A percentile compares a stretch with the other conserved stretches of the same genome.
Evolutionary conservation across 2,113 vertebrate species (phyloP).

Genomic region (Carassius gibelio): DNA sequence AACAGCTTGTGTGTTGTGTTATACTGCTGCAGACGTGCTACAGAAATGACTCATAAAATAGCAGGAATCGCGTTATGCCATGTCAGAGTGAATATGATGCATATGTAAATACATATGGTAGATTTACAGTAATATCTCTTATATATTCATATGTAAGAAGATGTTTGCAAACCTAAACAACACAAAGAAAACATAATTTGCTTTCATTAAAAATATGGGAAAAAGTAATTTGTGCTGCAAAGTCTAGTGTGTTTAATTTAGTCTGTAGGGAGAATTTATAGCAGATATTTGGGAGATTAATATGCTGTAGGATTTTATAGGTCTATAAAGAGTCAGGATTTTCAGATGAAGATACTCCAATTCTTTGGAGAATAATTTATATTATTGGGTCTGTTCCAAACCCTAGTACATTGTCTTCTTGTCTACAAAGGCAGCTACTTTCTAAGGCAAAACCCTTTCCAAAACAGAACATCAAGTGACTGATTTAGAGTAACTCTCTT

Average conservation of each 20-base stretch:
- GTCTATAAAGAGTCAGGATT: constrained; percentile 1
- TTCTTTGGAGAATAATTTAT: not conserved
- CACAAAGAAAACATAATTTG: not conserved
- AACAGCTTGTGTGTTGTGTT: not conserved
- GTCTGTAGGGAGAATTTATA: not conserved
- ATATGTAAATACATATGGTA: not conserved
- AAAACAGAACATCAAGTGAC: not conserved
- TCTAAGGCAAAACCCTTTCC: not conserved
- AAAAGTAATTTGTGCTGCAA: not conserved
- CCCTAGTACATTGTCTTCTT: not conserved
- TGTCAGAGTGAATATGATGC: not conserved
- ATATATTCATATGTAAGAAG: not conserved
- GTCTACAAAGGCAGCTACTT: constrained; percentile 5
- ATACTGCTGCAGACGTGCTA: not conserved
- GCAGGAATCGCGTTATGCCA: not conserved
- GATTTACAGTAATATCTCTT: not conserved
- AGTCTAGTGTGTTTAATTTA: constrained; percentile 1
- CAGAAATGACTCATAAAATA: not conserved
- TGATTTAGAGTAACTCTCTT: not conserved
- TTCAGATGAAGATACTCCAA: not conserved
- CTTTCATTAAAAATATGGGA: not conserved
- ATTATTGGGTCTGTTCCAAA: not conserved
- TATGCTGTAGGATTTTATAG: constrained; percentile 9
- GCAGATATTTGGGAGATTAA: constrained; percentile 3
- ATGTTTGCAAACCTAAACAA: not conserved